Percentiles rank a stretch among this genome's conserved stretches.
Evolutionary conservation across 2,797 vertebrate species (phyloP).

Genomic region (Eidolon dupreanum): DNA sequence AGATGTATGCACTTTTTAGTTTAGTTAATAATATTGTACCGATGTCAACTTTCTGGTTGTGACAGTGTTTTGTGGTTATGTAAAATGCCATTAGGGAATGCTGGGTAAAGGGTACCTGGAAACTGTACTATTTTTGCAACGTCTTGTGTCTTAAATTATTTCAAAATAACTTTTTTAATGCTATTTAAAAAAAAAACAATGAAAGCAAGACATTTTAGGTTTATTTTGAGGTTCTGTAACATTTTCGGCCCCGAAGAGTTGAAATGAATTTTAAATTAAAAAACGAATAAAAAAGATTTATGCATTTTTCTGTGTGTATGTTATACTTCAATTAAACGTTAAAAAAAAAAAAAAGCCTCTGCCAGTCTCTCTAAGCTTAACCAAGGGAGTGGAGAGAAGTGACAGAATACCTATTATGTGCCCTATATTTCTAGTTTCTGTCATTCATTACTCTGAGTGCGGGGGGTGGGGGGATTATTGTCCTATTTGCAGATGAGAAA

Average conservation of each 20-base stretch:
- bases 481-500: not conserved
- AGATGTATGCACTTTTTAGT: accelerated
- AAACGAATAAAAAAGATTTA: conserved; percentile 3
- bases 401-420: accelerated
- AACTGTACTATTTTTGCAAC: not conserved
- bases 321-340: not conserved
- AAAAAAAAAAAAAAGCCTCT: not conserved
- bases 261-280: conserved; percentile 55
- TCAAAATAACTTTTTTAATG: conserved; percentile 19
- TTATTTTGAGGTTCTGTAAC: not conserved
- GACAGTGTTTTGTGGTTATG: not conserved
- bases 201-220: not conserved
- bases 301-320: not conserved
- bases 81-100: not conserved
- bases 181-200: not conserved
- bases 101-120: not conserved
- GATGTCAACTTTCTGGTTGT: accelerated
- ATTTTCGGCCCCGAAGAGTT: not conserved
- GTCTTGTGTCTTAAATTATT: not conserved
- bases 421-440: not conserved
- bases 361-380: not conserved
- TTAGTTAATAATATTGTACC: not conserved
- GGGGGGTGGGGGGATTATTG: accelerated
- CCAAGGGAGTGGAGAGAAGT: not conserved
- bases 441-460: no score